Percentiles rank a stretch among this genome's conserved stretches.
These are phyloP conservation scores for Cataglyphis altisquamis DNA, from an alignment of 2,888 invertebrate species.

Conservation along the genomic window DNA sequence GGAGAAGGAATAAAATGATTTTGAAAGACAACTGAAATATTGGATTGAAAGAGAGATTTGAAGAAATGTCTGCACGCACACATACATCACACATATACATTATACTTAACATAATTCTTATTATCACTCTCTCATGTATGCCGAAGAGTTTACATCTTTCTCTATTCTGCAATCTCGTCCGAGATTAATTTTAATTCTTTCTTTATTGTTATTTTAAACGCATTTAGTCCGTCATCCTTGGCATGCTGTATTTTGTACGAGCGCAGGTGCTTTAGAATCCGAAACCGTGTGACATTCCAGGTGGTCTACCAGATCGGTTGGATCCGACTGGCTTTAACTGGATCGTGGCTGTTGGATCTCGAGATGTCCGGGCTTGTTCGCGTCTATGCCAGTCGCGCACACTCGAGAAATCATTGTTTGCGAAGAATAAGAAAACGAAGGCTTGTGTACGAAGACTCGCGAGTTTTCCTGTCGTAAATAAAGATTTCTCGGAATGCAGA, in stretches of 20 bases:
- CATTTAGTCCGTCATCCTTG: not conserved
- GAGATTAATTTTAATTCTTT: not conserved
- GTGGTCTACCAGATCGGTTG: slow-evolving; percentile 73
- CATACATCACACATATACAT: not conserved
- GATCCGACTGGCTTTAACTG: slow-evolving; percentile 81
- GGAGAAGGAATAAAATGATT: not conserved
- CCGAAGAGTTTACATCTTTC: not conserved
- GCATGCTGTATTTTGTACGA: not conserved
- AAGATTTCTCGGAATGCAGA: slow-evolving; percentile 1
- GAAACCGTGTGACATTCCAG: slow-evolving; percentile 67
- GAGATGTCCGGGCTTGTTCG: slow-evolving; percentile 69
- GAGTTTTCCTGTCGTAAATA: not conserved
- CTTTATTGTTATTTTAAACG: not conserved
- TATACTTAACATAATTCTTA: not conserved
- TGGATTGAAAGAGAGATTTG: not conserved
- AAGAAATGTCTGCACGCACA: too few species aligned
- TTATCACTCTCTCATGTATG: not conserved
- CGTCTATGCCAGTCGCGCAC: slow-evolving; percentile 33
- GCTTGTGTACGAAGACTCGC: not conserved
- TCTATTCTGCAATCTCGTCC: not conserved
- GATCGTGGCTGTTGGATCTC: slow-evolving; percentile 80
- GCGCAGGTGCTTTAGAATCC: slow-evolving; percentile 1
- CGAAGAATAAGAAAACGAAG: slow-evolving; percentile 22
- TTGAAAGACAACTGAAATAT: not conserved
- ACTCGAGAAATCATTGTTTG: slow-evolving; percentile 70